phyloP scores from a whole-genome alignment of 1,140 invertebrate genomes.

The Tenebrio molitor region DNA sequence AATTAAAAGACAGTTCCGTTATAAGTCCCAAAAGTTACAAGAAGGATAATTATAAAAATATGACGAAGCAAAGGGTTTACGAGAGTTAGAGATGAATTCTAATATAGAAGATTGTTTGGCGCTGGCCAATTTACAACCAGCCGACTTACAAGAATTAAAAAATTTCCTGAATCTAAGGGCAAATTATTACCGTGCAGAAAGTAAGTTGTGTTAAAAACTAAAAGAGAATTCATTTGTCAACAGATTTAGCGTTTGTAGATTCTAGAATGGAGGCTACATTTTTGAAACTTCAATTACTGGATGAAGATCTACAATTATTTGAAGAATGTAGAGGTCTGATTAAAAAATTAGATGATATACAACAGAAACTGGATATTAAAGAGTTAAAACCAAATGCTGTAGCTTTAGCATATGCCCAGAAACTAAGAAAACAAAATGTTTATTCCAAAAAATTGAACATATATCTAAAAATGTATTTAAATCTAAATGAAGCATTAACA shows the following conservation, averaged over 20 bases:
- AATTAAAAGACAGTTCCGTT: no score
- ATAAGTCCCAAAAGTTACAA: no score
- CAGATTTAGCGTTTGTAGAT: slow-evolving; percentile 6
- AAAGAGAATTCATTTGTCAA: background rate
- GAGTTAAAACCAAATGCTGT: slow-evolving; percentile 14
- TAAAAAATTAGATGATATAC: slow-evolving; percentile 6
- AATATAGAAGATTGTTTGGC: no score
- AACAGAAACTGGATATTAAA: slow-evolving; percentile 11
- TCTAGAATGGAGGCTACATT: slow-evolving; percentile 31
- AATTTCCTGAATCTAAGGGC: no score
- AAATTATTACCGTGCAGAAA: slow-evolving; percentile 6
- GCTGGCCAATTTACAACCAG: no score
- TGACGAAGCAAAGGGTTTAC: no score
- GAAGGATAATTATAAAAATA: no score
- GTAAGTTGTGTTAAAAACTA: background rate
- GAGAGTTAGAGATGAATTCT: no score
- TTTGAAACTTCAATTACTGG: slow-evolving; percentile 15
- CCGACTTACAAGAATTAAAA: no score
- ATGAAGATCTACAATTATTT: slow-evolving; percentile 1
- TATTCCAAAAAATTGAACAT: slow-evolving; percentile 35
- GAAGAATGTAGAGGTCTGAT: background rate
- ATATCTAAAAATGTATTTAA: slow-evolving; percentile 33
- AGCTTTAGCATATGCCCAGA: slow-evolving; percentile 13
- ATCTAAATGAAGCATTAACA: slow-evolving; percentile 26
- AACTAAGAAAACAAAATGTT: slow-evolving; percentile 23